A percentile compares a stretch with the other conserved stretches of the same genome.
Evolutionary conservation across 2,113 vertebrate species (phyloP).

Genomic region (Oxyura jamaicensis): DNA sequence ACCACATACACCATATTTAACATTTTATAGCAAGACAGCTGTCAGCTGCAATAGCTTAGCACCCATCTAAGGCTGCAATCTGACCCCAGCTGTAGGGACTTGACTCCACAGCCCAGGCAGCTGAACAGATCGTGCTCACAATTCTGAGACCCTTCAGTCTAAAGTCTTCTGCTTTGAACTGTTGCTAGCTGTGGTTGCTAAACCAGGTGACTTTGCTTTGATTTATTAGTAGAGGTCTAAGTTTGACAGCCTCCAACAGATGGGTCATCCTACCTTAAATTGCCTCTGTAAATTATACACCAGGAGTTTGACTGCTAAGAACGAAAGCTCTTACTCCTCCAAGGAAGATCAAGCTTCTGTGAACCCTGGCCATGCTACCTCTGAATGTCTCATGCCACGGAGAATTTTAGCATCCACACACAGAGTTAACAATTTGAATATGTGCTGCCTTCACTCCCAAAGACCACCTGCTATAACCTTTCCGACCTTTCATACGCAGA

Average conservation of each 20-base stretch:
- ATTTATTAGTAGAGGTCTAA: background rate
- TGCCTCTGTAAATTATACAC: background rate
- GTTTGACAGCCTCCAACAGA: background rate
- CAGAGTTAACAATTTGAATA: background rate
- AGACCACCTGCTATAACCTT: background rate
- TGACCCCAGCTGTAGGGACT: background rate
- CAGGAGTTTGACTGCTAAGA: background rate
- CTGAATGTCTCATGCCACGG: background rate
- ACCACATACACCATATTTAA: rapidly evolving
- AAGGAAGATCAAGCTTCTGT: background rate
- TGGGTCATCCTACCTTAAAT: background rate
- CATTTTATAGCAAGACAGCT: background rate
- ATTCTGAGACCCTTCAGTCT: background rate
- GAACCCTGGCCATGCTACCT: background rate
- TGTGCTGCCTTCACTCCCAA: background rate
- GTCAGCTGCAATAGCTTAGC: background rate
- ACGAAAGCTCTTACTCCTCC: background rate
- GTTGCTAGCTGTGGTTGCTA: background rate
- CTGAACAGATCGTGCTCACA: background rate
- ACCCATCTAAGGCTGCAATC: background rate
- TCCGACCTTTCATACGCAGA: background rate
- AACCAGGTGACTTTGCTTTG: background rate
- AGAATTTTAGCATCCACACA: background rate
- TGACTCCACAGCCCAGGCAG: background rate
- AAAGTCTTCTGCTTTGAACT: background rate